A percentile compares a stretch with the other conserved stretches of the same genome.
These are phyloP conservation scores for Fragum sueziense DNA, from an alignment of 2,888 invertebrate genomes.

Conservation along the genomic window DNA sequence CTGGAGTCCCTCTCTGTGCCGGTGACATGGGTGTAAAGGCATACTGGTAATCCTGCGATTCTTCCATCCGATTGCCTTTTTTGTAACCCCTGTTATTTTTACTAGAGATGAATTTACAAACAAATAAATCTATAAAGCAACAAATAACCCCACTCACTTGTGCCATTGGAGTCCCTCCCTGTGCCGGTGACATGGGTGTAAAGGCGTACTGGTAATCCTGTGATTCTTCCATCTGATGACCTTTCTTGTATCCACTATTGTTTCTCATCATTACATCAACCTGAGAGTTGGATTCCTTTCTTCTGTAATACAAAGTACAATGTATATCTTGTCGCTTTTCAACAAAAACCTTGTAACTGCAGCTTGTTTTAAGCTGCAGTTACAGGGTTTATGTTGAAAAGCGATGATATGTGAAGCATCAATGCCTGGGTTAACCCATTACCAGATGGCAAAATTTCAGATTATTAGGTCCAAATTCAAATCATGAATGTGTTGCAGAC, in stretches of 20 bases:
- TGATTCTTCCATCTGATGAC: slow-evolving; percentile 3
- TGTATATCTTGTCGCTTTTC: no score
- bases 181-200: neutral
- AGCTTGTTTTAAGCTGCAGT: no score
- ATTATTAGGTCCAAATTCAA: no score
- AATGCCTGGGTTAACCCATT: no score
- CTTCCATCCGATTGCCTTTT: neutral
- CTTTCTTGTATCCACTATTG: neutral
- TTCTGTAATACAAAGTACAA: no score
- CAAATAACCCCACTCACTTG: neutral
- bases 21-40: neutral
- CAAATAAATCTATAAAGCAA: no score
- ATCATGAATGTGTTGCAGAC: no score
- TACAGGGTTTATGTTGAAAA: no score
- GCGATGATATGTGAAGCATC: no score
- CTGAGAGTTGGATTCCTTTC: neutral
- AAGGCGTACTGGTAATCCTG: slow-evolving; percentile 4
- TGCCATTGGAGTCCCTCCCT: neutral
- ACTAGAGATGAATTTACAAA: no score
- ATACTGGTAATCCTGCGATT: slow-evolving; percentile 5
- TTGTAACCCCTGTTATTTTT: neutral
- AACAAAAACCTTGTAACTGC: no score
- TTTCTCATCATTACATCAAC: neutral
- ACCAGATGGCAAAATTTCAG: no score
- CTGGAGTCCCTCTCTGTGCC: neutral